Base-by-base conservation (phyloP, 2,797 vertebrate species). In the Ceyx erithaca region DNA sequence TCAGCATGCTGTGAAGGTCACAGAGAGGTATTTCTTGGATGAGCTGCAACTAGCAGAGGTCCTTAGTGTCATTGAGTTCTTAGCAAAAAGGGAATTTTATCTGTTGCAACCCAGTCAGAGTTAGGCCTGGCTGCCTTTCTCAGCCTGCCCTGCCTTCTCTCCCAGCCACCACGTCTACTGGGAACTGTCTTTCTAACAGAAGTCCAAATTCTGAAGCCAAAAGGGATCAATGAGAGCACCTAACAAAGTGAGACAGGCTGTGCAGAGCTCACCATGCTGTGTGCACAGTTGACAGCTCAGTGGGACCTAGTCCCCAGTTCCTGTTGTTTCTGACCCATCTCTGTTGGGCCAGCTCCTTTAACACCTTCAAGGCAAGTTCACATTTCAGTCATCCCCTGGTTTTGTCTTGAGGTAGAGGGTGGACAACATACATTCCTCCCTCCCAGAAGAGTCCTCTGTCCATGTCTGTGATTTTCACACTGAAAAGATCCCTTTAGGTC, bases 401-500 rank as follows among this genome's bases (percentile, higher is more conserved):
- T 87, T 80, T 87, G 68, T 82, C 76, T 68, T 52, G 55, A 49
- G 63, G 37, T 14, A 57, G 67, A 85, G 64, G 79, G 91, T 35
- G 71, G 75, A 68, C 63, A 64, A 46, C 45, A 35, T 64, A 52
- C 43, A 61, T 46, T 9, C 31, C 64, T 79, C 51, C 37, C 71
- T 89, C 82, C 68, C 72, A 45, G 67, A 55, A 93, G 68, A 57
- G 28, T 79, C 73, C 72, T 82, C 76, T 85, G 71, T 54, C 69
- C 82, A 67, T 70, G 55, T 82, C 83, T 77, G 51, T 90, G 85
- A 67, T 66, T 76, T 51, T 87, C 68, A 77, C 6, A 1, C 80
- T 77, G 64, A 57, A 95, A 73, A 31, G 45, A 85, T 87, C 52
- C 58, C 55, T 81, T 85, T 92, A 81, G 58, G 78, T 86, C 77